A percentile compares a stretch with the other conserved stretches of the same genome.
Evolutionary conservation across 2,113 vertebrate species (phyloP).

Genomic region (Semicossyphus pulcher): DNA sequence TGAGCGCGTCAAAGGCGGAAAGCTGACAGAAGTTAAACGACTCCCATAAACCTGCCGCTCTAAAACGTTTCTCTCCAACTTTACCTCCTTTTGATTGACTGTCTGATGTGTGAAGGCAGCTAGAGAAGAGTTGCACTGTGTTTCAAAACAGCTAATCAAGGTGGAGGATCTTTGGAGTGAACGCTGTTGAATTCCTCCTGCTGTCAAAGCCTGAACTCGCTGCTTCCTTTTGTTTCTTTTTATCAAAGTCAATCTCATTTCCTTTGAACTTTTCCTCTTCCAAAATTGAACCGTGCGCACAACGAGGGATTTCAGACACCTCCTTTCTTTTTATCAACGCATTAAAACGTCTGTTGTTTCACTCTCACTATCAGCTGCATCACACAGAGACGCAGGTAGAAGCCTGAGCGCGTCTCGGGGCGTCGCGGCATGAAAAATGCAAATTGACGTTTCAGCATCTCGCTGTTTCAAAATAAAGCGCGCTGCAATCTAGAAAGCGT

Average conservation of each 20-base stretch:
- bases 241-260: constrained; percentile 53
- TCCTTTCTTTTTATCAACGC: constrained; percentile 21
- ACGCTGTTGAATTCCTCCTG: constrained; percentile 38
- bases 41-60: constrained; percentile 27
- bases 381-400: not conserved
- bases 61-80: constrained; percentile 25
- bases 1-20: constrained; percentile 48
- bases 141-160: constrained; percentile 43
- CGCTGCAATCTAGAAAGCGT: constrained; percentile 44
- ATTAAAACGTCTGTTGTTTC: constrained; percentile 19
- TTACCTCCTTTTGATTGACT: constrained; percentile 38
- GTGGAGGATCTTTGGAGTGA: constrained; percentile 39
- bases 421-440: constrained; percentile 18
- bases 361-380: not conserved
- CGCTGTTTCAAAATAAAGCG: constrained; percentile 29
- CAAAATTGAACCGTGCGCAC: constrained; percentile 16
- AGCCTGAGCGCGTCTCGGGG: not conserved
- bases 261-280: constrained; percentile 27
- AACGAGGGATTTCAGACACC: not conserved
- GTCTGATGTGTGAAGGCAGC: constrained; percentile 40
- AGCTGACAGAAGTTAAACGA: constrained; percentile 59
- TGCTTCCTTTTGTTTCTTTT: constrained; percentile 36
- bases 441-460: constrained; percentile 41
- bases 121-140: not conserved
- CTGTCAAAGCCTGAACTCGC: not conserved